Percentiles rank a stretch among this genome's conserved stretches.
Evolutionary conservation across 2,888 invertebrate genomes (phyloP).

Genomic region (Bombylius major): DNA sequence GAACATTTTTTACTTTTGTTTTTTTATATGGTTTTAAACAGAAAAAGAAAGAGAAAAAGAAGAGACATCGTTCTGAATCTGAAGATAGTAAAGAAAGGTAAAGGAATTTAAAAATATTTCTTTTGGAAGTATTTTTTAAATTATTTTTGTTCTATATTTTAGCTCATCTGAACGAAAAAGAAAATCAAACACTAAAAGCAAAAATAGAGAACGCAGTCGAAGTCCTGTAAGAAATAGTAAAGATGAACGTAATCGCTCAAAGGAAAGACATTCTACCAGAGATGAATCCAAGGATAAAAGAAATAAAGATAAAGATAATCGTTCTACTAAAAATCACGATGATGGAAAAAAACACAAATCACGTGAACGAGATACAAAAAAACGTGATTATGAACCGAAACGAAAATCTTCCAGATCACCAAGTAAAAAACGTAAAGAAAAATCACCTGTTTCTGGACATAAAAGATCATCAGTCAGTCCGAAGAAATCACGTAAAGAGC

Average conservation of each 20-base stretch:
- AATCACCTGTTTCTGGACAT: constrained; percentile 5
- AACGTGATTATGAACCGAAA: constrained; percentile 2
- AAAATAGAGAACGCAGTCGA: neutral
- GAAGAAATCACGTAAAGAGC: constrained; percentile 6
- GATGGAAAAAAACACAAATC: neutral
- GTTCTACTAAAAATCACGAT: neutral
- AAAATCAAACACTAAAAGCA: neutral
- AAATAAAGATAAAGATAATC: no score
- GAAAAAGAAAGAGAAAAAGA: constrained; percentile 47
- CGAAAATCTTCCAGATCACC: constrained; percentile 4
- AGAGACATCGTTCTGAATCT: constrained; percentile 39
- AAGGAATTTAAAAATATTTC: constrained; percentile 10
- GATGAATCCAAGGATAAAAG: neutral
- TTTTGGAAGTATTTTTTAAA: neutral
- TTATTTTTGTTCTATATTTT: neutral
- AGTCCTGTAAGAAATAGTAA: constrained; percentile 1
- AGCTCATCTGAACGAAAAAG: constrained; percentile 20
- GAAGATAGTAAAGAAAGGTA: constrained; percentile 46
- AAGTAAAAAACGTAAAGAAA: constrained; percentile 10
- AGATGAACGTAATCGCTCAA: constrained; percentile 23
- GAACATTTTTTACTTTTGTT: no score
- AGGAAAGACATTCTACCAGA: constrained; percentile 19
- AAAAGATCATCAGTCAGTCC: constrained; percentile 6
- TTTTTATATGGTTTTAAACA: constrained; percentile 25
- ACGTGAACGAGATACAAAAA: neutral